Percentiles rank a stretch among this genome's conserved stretches.
Evolutionary conservation across 2,797 vertebrate species (phyloP).

Genomic region (Micromesistius poutassou): DNA sequence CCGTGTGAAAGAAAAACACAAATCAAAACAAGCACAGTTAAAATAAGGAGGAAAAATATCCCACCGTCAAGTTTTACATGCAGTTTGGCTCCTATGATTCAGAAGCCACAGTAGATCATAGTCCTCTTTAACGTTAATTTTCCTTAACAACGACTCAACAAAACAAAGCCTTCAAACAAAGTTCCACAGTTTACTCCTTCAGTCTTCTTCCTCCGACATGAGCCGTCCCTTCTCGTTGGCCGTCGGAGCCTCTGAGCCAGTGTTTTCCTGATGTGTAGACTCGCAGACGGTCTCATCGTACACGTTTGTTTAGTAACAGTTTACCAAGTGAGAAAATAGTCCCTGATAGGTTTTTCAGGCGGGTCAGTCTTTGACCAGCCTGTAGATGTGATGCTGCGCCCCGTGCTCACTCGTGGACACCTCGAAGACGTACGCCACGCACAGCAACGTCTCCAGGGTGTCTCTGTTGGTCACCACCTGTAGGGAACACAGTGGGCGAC

Average conservation of each 20-base stretch:
- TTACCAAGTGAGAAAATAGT: constrained; percentile 50
- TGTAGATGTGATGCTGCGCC: constrained; percentile 89
- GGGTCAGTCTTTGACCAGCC: constrained; percentile 87
- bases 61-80: constrained; percentile 66
- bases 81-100: constrained; percentile 68
- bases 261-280: constrained; percentile 5
- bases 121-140: background rate
- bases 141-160: constrained; percentile 26
- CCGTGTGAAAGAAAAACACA: constrained; percentile 45
- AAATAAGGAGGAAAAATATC: constrained; percentile 65
- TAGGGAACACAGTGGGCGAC: too few species aligned
- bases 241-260: constrained; percentile 26
- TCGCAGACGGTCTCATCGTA: background rate
- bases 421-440: constrained; percentile 87
- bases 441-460: constrained; percentile 87
- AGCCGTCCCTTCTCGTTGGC: background rate
- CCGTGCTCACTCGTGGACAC: constrained; percentile 89
- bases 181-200: constrained; percentile 47
- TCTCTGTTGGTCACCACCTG: constrained; percentile 90
- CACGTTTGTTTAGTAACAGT: constrained; percentile 34
- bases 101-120: constrained; percentile 42
- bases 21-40: constrained; percentile 69
- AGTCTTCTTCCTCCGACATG: constrained; percentile 1
- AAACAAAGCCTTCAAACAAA: constrained; percentile 38
- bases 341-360: constrained; percentile 40